phyloP scores from a whole-genome alignment of 2,888 invertebrate species.

The Drosophila greeni region DNA sequence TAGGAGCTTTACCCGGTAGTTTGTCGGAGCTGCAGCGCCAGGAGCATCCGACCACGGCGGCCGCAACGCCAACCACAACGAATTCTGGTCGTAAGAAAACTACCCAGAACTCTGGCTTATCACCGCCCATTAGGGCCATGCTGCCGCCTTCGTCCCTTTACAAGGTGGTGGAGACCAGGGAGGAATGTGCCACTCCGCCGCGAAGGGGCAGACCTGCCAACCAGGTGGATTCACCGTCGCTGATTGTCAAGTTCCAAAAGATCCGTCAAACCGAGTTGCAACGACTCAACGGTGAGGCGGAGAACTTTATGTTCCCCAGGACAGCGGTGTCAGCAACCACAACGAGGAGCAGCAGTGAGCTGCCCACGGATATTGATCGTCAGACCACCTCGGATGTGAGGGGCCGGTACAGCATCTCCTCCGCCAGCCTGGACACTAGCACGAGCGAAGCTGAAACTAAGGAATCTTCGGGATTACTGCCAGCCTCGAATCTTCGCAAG shows the following conservation, averaged over 20 bases:
- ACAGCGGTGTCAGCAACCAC: slow-evolving; percentile 78
- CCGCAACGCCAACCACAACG: slow-evolving; percentile 42
- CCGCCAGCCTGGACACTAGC: slow-evolving; percentile 65
- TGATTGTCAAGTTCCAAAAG: slow-evolving; percentile 87
- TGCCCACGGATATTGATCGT: slow-evolving; percentile 80
- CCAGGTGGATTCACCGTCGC: slow-evolving; percentile 75
- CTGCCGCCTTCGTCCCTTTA: slow-evolving; percentile 76
- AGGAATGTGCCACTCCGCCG: slow-evolving; percentile 57
- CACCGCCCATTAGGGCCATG: slow-evolving; percentile 77
- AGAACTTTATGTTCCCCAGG: slow-evolving; percentile 89
- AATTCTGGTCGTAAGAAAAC: slow-evolving; percentile 57
- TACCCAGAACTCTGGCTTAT: slow-evolving; percentile 54
- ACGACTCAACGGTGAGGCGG: slow-evolving; percentile 89
- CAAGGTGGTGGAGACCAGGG: slow-evolving; percentile 75
- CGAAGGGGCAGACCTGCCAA: slow-evolving; percentile 42
- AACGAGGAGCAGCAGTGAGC: slow-evolving; percentile 74
- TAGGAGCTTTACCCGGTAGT: slow-evolving; percentile 25
- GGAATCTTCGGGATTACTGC: slow-evolving; percentile 18
- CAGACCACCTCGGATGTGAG: slow-evolving; percentile 79
- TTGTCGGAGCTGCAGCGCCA: slow-evolving; percentile 51
- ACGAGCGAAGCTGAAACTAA: slow-evolving; percentile 55
- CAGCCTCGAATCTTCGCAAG: slow-evolving; percentile 7
- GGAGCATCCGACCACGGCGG: slow-evolving; percentile 41
- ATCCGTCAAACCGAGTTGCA: slow-evolving; percentile 86
- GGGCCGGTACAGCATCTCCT: slow-evolving; percentile 67